Conservation (phyloP, 2,888 invertebrate genomes). For the Neria commutata region DNA sequence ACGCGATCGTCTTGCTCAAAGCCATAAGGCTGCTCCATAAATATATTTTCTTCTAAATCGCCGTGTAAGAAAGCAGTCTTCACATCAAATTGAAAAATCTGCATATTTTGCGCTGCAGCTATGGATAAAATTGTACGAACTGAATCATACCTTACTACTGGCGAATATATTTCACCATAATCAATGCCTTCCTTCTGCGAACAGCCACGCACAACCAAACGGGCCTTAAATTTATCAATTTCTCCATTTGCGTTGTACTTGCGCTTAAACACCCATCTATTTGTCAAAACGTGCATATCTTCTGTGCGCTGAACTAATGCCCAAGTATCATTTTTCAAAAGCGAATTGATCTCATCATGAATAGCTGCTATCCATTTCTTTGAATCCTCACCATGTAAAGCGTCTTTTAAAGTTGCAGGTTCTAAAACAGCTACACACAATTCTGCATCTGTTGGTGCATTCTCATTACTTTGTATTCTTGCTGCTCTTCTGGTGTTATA, state of each 20-base stretch:
- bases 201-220: constrained; percentile 27
- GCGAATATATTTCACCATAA: constrained; percentile 32
- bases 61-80: constrained; percentile 35
- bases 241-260: constrained; percentile 9
- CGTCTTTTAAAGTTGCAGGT: constrained; percentile 18
- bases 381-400: constrained; percentile 15
- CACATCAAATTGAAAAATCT: constrained; percentile 31
- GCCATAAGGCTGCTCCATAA: constrained; percentile 32
- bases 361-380: constrained; percentile 74
- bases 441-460: constrained; percentile 5
- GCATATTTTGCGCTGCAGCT: constrained; percentile 25
- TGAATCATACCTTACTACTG: constrained; percentile 30
- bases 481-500: constrained; percentile 6
- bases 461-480: constrained; percentile 6
- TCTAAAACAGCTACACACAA: constrained; percentile 14
- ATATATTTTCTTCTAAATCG: constrained; percentile 25
- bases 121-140: constrained; percentile 27
- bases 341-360: constrained; percentile 75
- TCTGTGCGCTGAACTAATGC: constrained; percentile 10
- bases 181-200: constrained; percentile 32
- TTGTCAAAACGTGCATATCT: constrained; percentile 9
- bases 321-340: constrained; percentile 21
- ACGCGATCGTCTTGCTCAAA: constrained; percentile 27
- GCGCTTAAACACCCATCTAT: constrained; percentile 24
- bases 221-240: constrained; percentile 27